phyloP scores from a whole-genome alignment of 2,113 vertebrate species.

The Dendrocopos noguchii region DNA sequence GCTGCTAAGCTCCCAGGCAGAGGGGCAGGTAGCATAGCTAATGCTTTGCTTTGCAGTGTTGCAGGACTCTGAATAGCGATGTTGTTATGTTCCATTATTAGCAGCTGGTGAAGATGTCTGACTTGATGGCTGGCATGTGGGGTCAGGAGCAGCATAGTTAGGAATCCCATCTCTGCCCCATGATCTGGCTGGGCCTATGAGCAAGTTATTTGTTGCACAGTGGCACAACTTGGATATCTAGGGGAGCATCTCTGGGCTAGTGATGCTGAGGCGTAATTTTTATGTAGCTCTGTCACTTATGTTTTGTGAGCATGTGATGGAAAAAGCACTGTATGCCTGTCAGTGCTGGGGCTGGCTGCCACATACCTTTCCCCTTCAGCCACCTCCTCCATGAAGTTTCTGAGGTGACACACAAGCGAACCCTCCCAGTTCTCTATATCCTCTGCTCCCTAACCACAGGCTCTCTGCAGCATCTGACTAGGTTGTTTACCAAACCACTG shows the following conservation, averaged over 20 bases:
- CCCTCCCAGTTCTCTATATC: not conserved
- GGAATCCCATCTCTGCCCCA: not conserved
- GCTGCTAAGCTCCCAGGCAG: accelerated
- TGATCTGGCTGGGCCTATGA: accelerated
- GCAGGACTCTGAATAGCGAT: not conserved
- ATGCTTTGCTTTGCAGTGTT: not conserved
- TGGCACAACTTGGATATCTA: not conserved
- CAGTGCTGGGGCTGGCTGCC: not conserved
- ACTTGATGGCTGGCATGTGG: not conserved
- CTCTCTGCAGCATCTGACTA: not conserved
- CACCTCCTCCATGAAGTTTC: not conserved
- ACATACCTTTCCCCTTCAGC: not conserved
- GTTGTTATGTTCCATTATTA: not conserved
- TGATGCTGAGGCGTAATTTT: not conserved
- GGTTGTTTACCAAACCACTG: constrained; percentile 56
- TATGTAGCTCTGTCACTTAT: not conserved
- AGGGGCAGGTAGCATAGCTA: not conserved
- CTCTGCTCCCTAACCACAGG: not conserved
- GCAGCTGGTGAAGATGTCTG: not conserved
- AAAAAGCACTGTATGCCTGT: not conserved
- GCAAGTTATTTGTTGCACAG: not conserved
- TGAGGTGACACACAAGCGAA: not conserved
- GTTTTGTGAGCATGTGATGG: not conserved
- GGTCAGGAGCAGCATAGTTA: not conserved
- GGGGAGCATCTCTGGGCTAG: not conserved